These are phyloP conservation scores for Apis dorsata DNA, from an alignment of 1,140 invertebrate species.

Conservation along the genomic window DNA sequence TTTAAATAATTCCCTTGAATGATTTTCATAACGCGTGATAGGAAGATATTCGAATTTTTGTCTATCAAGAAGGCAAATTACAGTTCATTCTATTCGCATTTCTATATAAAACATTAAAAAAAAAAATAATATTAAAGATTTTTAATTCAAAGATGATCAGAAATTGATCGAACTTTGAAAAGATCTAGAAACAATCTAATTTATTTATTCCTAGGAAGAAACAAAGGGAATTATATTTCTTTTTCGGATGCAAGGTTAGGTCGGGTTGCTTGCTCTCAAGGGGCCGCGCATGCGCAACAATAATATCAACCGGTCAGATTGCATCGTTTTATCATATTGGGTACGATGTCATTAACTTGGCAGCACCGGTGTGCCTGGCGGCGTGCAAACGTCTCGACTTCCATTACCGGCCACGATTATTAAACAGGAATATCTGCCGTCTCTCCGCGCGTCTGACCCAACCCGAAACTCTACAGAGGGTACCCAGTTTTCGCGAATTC, in stretches of 20 bases:
- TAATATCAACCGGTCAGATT: conserved; percentile 51
- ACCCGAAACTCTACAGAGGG: conserved; percentile 22
- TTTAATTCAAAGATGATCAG: no score
- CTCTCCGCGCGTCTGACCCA: conserved; percentile 1
- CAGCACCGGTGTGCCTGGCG: conserved; percentile 51
- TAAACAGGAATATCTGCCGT: conserved; percentile 65
- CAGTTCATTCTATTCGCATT: no score
- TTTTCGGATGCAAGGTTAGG: not conserved
- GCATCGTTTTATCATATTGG: conserved; percentile 60
- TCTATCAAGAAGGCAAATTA: no score
- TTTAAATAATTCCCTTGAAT: not conserved
- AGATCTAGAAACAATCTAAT: no score
- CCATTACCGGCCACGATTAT: conserved; percentile 64
- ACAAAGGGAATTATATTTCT: no score
- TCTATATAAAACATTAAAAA: no score
- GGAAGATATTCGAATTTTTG: no score
- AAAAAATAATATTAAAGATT: no score
- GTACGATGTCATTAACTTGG: conserved; percentile 63
- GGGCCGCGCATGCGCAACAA: conserved; percentile 4
- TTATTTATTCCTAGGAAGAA: no score
- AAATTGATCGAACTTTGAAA: no score
- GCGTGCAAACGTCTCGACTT: conserved; percentile 63
- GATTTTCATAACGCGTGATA: no score
- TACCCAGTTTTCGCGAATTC: conserved; percentile 43
- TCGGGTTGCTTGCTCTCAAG: not conserved